phyloP scores from a whole-genome alignment of 2,797 vertebrate genomes.

The Lagocephalus sceleratus region DNA sequence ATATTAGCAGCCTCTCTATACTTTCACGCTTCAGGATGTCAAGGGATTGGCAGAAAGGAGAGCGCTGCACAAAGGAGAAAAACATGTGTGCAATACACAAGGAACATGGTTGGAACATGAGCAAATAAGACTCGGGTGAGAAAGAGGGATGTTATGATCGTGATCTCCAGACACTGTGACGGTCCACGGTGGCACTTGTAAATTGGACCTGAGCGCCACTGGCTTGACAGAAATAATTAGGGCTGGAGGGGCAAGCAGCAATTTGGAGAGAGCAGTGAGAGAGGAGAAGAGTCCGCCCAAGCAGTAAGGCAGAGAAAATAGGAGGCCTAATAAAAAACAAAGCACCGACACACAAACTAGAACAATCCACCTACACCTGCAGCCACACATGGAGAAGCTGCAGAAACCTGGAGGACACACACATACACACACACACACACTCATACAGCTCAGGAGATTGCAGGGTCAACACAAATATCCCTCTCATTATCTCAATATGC shows the following conservation, averaged over 20 bases:
- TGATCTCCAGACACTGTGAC: slow-evolving; percentile 60
- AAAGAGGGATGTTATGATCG: slow-evolving; percentile 59
- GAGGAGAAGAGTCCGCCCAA: slow-evolving; percentile 50
- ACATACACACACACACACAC: background rate
- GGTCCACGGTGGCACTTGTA: slow-evolving; percentile 65
- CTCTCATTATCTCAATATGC: background rate
- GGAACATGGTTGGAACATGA: slow-evolving; percentile 2
- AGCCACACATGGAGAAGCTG: slow-evolving; percentile 38
- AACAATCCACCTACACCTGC: slow-evolving; percentile 27
- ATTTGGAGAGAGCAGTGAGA: slow-evolving; percentile 51
- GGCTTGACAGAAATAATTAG: slow-evolving; percentile 75
- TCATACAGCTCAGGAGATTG: too few species aligned
- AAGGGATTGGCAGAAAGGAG: slow-evolving; percentile 39
- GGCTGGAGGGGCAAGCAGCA: slow-evolving; percentile 67
- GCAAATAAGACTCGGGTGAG: slow-evolving; percentile 27
- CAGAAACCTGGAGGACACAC: slow-evolving; percentile 16
- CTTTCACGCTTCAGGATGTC: slow-evolving; percentile 21
- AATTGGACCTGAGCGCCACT: slow-evolving; percentile 68
- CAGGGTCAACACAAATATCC: background rate
- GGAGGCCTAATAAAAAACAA: slow-evolving; percentile 59
- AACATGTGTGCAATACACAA: slow-evolving; percentile 6
- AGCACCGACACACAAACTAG: too few species aligned
- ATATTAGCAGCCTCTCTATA: too few species aligned
- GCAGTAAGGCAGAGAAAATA: slow-evolving; percentile 65
- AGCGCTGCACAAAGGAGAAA: slow-evolving; percentile 40